These are phyloP conservation scores for Chaetoderma sp. DNA, from an alignment of 2,888 invertebrate genomes.

Conservation along the genomic window DNA sequence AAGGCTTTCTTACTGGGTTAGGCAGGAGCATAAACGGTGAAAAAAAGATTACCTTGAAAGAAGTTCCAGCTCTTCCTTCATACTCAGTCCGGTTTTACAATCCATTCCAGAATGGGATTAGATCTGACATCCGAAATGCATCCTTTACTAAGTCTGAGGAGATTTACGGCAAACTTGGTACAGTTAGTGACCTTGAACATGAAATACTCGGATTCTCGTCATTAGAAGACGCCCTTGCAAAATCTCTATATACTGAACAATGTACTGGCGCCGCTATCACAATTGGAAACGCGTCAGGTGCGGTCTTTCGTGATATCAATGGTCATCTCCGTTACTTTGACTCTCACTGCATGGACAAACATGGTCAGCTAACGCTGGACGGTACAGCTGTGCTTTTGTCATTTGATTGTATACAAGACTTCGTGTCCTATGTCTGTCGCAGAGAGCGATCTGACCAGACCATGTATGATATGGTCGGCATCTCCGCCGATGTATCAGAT, in stretches of 20 bases:
- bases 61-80: too few species aligned
- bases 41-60: too few species aligned
- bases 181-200: too few species aligned
- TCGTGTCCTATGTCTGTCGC: not conserved
- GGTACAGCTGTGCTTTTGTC: slow-evolving; percentile 1
- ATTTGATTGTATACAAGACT: not conserved
- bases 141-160: not conserved
- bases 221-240: too few species aligned
- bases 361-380: not conserved
- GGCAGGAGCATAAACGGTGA: too few species aligned
- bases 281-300: not conserved
- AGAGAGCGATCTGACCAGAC: not conserved
- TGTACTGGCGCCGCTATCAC: not conserved
- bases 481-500: not conserved
- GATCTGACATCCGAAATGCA: not conserved
- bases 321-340: slow-evolving; percentile 1
- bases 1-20: not conserved
- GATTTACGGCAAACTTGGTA: not conserved
- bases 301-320: not conserved
- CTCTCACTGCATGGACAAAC: slow-evolving; percentile 4
- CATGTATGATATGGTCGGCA: not conserved
- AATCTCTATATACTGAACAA: too few species aligned
- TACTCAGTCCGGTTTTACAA: too few species aligned
- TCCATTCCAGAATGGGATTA: too few species aligned
- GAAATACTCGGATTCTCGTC: too few species aligned